phyloP scores from a whole-genome alignment of 2,888 invertebrate species.

The Drosophila anomelani region DNA sequence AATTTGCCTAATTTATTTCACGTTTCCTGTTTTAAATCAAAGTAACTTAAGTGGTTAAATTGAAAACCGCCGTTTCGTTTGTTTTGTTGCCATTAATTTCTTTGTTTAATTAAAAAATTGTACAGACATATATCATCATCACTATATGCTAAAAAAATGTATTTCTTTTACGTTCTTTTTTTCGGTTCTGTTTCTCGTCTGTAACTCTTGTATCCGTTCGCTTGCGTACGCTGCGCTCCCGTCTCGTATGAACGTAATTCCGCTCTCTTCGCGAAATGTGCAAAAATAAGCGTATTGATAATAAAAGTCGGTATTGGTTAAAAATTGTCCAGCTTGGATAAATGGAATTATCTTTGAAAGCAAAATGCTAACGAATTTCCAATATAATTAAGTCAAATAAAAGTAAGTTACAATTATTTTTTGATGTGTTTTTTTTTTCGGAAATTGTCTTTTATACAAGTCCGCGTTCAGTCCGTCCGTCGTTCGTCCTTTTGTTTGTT shows the following conservation, averaged over 20 bases:
- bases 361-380: conserved; percentile 58
- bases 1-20: conserved; percentile 15
- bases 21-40: conserved; percentile 43
- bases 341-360: conserved; percentile 74
- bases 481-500: not conserved
- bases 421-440: conserved; percentile 8
- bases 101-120: conserved; percentile 83
- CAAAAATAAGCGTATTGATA: conserved; percentile 62
- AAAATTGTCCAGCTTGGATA: conserved; percentile 41
- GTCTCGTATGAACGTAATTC: conserved; percentile 14
- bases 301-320: conserved; percentile 55
- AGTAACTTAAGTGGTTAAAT: conserved; percentile 68
- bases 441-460: conserved; percentile 69
- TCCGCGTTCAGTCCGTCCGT: conserved; percentile 43
- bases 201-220: conserved; percentile 30
- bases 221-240: conserved; percentile 25
- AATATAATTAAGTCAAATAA: conserved; percentile 40
- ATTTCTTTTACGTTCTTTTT: conserved; percentile 47
- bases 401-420: conserved; percentile 14
- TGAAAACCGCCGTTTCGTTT: conserved; percentile 82
- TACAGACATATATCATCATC: conserved; percentile 79
- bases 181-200: conserved; percentile 29
- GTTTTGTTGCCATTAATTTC: conserved; percentile 80
- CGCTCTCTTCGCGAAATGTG: conserved; percentile 67
- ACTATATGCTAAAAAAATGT: conserved; percentile 69